Conservation (phyloP, 2,797 vertebrate genomes). For the Notolepis coatsorum region DNA sequence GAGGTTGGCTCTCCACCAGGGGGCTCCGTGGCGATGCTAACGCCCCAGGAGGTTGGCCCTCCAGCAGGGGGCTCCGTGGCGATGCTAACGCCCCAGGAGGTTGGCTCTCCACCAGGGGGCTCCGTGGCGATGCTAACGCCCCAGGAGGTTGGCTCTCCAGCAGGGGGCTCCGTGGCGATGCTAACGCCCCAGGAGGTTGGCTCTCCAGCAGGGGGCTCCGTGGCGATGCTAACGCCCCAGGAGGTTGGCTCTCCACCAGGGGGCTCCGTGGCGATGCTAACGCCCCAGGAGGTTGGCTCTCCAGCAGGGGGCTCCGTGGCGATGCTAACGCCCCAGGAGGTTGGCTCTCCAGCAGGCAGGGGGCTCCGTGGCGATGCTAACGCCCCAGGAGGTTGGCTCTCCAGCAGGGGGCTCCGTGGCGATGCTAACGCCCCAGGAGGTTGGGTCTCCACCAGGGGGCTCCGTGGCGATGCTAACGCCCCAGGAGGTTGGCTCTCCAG, state of each 20-base stretch:
- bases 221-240: too few relatives aligned
- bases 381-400: conserved; percentile 32
- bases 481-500: conserved; percentile 29
- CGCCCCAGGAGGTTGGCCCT: too few relatives aligned
- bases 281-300: conserved; percentile 32
- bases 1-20: too few relatives aligned
- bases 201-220: conserved; percentile 40
- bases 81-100: conserved; percentile 29
- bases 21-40: too few relatives aligned
- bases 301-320: conserved; percentile 43
- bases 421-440: too few relatives aligned
- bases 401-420: conserved; percentile 43
- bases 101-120: conserved; percentile 29
- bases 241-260: too few relatives aligned
- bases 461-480: conserved; percentile 38
- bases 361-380: conserved; percentile 49
- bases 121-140: too few relatives aligned
- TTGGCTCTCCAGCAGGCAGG: too few relatives aligned
- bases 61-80: conserved; percentile 60
- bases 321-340: too few relatives aligned
- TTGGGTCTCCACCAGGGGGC: too few relatives aligned
- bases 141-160: too few relatives aligned
- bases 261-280: conserved; percentile 49
- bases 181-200: conserved; percentile 31
- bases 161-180: conserved; percentile 55